These are phyloP conservation scores for Achroia grisella DNA, from an alignment of 1,140 invertebrate genomes.

Conservation along the genomic window DNA sequence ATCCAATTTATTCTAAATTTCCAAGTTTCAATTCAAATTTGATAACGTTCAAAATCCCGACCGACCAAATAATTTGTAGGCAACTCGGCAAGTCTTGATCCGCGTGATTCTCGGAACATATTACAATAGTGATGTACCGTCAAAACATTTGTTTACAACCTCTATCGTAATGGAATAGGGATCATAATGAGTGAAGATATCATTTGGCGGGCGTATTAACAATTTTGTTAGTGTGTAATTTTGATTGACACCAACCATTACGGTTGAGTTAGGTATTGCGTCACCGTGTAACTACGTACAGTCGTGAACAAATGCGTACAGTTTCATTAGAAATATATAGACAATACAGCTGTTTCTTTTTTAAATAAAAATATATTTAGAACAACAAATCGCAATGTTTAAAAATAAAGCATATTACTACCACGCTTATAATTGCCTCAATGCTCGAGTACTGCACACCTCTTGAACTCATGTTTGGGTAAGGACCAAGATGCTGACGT, in stretches of 20 bases:
- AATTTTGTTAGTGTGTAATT: conserved; percentile 65
- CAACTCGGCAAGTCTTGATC: conserved; percentile 43
- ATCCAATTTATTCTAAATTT: too few relatives aligned
- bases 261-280: conserved; percentile 60
- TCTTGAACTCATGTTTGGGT: too few relatives aligned
- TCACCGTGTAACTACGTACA: conserved; percentile 55
- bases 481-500: too few relatives aligned
- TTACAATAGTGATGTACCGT: conserved; percentile 21
- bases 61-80: conserved; percentile 29
- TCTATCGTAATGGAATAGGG: conserved; percentile 25
- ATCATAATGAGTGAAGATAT: conserved; percentile 25
- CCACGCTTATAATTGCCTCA: too few relatives aligned
- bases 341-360: too few relatives aligned
- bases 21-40: conserved; percentile 5
- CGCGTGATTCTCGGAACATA: conserved; percentile 40
- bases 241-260: conserved; percentile 72
- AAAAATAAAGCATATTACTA: too few relatives aligned
- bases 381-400: too few relatives aligned
- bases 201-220: conserved; percentile 34
- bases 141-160: conserved; percentile 9
- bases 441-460: too few relatives aligned
- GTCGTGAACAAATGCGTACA: conserved; percentile 13
- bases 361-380: too few relatives aligned
- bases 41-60: conserved; percentile 5
- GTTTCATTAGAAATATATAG: too few relatives aligned